A percentile compares a stretch with the other conserved stretches of the same genome.
Evolutionary conservation across 2,113 vertebrate genomes (phyloP).

Genomic region (Anolis carolinensis): DNA sequence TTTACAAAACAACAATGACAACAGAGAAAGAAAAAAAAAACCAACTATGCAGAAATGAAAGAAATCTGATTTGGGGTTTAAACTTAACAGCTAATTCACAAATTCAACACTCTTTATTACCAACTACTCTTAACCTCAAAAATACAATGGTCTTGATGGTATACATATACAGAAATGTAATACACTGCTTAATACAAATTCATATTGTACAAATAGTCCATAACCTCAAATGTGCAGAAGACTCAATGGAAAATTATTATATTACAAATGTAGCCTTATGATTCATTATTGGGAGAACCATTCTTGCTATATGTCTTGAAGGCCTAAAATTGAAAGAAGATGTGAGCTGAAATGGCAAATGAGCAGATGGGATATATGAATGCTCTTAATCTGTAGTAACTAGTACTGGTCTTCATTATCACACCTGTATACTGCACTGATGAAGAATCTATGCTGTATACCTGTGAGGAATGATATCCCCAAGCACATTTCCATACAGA

Average conservation of each 20-base stretch:
- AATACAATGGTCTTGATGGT: not conserved
- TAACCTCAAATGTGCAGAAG: not conserved
- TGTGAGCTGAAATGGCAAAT: not conserved
- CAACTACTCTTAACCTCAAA: not conserved
- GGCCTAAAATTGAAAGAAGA: not conserved
- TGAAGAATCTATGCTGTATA: not conserved
- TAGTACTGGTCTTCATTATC: not conserved
- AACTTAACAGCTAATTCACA: not conserved
- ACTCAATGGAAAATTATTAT: not conserved
- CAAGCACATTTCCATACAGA: not conserved
- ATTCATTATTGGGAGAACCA: not conserved
- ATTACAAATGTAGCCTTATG: not conserved
- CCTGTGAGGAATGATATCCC: not conserved
- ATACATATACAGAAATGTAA: not conserved
- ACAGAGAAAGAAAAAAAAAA: no score
- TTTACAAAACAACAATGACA: not conserved
- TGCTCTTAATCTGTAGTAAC: not conserved
- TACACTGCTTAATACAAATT: not conserved
- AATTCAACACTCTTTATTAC: not conserved
- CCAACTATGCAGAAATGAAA: not conserved
- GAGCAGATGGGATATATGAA: not conserved
- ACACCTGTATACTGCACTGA: not conserved
- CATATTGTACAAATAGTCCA: not conserved
- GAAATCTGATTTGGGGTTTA: not conserved
- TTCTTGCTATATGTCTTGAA: no score